Evolutionary conservation across 2,113 vertebrate species (phyloP).

Genomic region (Centropus bengalensis): DNA sequence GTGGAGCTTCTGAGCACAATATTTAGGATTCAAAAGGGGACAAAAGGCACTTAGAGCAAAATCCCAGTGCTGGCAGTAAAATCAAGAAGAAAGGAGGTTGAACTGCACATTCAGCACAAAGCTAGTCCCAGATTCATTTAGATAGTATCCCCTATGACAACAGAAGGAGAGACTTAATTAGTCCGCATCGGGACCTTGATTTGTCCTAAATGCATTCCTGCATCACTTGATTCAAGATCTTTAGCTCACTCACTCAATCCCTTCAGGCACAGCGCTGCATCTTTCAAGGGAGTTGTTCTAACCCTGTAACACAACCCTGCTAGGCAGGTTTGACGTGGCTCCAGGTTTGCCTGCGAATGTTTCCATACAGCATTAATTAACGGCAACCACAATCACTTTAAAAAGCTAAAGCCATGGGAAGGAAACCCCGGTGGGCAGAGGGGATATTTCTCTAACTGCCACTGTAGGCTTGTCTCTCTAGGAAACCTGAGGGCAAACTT

Average conservation of each 20-base stretch:
- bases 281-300: background rate
- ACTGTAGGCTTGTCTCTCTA: background rate
- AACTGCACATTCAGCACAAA: background rate
- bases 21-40: background rate
- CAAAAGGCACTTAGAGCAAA: background rate
- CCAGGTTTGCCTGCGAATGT: background rate
- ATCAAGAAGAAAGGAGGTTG: background rate
- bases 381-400: background rate
- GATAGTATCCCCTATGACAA: background rate
- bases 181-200: background rate
- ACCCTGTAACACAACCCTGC: background rate
- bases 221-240: background rate
- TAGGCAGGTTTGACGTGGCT: background rate
- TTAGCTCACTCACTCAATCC: rapidly evolving
- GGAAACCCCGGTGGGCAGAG: background rate
- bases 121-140: background rate
- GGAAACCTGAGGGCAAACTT: conserved; percentile 2
- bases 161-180: background rate
- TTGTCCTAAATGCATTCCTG: background rate
- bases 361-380: background rate
- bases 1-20: background rate
- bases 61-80: background rate
- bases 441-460: background rate
- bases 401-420: background rate
- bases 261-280: background rate